These are phyloP conservation scores for Myotis planiceps DNA, from an alignment of 2,797 vertebrate species.

Conservation along the genomic window DNA sequence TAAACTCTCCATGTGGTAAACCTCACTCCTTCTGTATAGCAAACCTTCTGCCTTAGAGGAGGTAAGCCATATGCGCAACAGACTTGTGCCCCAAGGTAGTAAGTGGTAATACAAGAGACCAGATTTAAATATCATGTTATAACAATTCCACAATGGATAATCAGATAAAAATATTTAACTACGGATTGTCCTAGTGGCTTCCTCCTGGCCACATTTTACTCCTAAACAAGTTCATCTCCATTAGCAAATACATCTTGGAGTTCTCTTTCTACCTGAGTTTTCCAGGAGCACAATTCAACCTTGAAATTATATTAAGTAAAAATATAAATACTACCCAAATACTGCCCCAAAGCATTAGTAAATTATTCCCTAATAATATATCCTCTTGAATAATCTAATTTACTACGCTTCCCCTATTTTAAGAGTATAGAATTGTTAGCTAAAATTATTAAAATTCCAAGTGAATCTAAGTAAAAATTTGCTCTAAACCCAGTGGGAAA, in stretches of 20 bases:
- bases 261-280: neutral
- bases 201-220: neutral
- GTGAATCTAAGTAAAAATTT: slow-evolving; percentile 30
- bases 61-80: neutral
- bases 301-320: neutral
- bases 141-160: neutral
- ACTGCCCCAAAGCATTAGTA: neutral
- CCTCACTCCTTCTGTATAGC: neutral
- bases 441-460: slow-evolving; percentile 51
- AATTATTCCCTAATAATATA: neutral
- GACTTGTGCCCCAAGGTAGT: neutral
- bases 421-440: neutral
- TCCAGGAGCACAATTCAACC: neutral
- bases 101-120: neutral
- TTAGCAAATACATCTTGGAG: neutral
- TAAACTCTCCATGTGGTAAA: neutral
- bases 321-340: neutral
- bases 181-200: slow-evolving; percentile 12
- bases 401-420: neutral
- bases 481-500: neutral
- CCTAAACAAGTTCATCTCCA: neutral
- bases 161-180: neutral
- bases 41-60: neutral
- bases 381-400: neutral
- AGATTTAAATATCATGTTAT: neutral